phyloP scores from a whole-genome alignment of 37 sponge, comb jelly and placozoan genomes.

The Spongilla lacustris region DNA sequence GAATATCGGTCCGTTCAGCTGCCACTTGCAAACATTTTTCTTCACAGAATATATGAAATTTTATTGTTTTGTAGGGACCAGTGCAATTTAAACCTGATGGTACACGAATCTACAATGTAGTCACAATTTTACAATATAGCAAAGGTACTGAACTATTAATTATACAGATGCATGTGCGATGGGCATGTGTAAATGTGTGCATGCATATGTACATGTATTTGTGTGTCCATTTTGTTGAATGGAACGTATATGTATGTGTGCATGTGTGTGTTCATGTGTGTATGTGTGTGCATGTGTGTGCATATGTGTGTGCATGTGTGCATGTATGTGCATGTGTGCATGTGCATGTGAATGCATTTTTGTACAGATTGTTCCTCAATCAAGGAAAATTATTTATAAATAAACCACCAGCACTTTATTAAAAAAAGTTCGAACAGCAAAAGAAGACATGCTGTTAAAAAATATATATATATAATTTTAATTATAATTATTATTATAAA shows the following conservation, averaged over 20 bases:
- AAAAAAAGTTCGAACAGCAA: too few species aligned
- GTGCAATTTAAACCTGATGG: conserved; percentile 12
- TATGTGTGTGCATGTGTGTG: background rate
- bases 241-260: background rate
- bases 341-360: too few species aligned
- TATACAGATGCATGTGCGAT: background rate
- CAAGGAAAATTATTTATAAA: too few species aligned
- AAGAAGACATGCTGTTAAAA: too few species aligned
- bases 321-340: background rate
- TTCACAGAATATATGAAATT: background rate
- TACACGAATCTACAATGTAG: background rate
- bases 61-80: conserved; percentile 1
- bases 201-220: background rate
- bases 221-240: too few species aligned
- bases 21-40: too few species aligned
- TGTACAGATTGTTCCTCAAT: too few species aligned
- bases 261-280: background rate
- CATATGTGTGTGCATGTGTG: background rate
- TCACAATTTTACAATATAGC: too few species aligned
- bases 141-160: background rate
- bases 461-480: too few species aligned
- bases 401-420: too few species aligned
- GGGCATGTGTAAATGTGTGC: background rate
- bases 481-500: too few species aligned
- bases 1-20: conserved; percentile 21